Evolutionary conservation across 2,113 vertebrate genomes (phyloP).

Genomic region (Onychostoma macrolepis): DNA sequence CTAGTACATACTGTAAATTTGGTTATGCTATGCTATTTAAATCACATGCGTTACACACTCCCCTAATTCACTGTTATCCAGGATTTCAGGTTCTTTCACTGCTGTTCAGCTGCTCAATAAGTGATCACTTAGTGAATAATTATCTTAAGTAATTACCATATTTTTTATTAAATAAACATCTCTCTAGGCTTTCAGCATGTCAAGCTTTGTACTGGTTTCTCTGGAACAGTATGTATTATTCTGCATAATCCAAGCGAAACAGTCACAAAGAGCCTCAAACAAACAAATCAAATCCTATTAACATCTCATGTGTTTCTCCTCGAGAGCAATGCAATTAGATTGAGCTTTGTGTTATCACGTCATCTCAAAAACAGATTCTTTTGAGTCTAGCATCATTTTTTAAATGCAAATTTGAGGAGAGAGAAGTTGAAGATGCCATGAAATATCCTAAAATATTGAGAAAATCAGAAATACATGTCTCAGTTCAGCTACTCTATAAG

Average conservation of each 20-base stretch:
- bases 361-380: not conserved
- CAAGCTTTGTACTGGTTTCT: no score
- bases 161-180: not conserved
- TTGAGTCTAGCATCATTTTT: not conserved
- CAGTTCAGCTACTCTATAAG: no score
- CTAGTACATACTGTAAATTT: no score
- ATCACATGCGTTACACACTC: no score
- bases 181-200: not conserved
- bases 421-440: not conserved
- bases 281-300: not conserved
- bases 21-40: no score
- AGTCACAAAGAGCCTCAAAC: not conserved
- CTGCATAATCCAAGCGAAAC: not conserved
- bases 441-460: not conserved
- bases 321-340: not conserved
- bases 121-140: not conserved
- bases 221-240: not conserved
- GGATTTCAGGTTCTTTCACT: no score
- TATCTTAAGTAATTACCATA: not conserved
- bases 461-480: no score
- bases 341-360: not conserved
- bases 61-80: no score
- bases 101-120: no score
- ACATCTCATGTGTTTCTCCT: not conserved
- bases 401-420: no score